Conservation (phyloP, 2,888 invertebrate species). For the Caradrina clavipalpis region DNA sequence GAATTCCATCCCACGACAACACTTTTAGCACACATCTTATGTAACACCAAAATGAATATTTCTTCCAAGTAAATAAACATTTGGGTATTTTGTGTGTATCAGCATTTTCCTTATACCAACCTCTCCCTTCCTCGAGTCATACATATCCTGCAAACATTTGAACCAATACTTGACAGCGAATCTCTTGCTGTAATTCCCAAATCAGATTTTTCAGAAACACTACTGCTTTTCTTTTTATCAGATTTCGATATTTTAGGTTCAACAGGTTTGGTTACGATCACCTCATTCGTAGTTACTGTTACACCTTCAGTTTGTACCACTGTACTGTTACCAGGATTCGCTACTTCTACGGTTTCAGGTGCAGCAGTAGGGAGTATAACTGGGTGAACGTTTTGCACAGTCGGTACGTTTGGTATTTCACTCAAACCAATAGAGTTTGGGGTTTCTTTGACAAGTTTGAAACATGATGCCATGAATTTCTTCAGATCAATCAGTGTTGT, state of each 20-base stretch:
- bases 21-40: constrained; percentile 47
- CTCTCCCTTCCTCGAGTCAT: constrained; percentile 88
- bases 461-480: constrained; percentile 84
- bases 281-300: constrained; percentile 72
- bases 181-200: constrained; percentile 78
- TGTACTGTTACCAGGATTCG: constrained; percentile 70
- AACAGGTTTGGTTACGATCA: constrained; percentile 72
- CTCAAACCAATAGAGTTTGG: constrained; percentile 60
- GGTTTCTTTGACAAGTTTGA: constrained; percentile 78
- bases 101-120: constrained; percentile 65
- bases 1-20: constrained; percentile 24
- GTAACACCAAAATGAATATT: constrained; percentile 56
- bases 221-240: constrained; percentile 80
- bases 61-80: constrained; percentile 61
- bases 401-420: constrained; percentile 73
- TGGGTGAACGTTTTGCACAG: constrained; percentile 70
- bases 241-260: constrained; percentile 76
- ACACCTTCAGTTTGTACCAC: constrained; percentile 66
- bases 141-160: constrained; percentile 93
- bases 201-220: constrained; percentile 80
- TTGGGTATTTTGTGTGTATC: constrained; percentile 23
- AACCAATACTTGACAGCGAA: constrained; percentile 89
- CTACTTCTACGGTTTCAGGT: constrained; percentile 64
- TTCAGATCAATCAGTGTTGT: constrained; percentile 81
- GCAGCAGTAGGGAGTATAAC: constrained; percentile 54